A percentile compares a stretch with the other conserved stretches of the same genome.
phyloP scores from a whole-genome alignment of 2,888 invertebrate genomes.

The Gymnocheta viridis region DNA sequence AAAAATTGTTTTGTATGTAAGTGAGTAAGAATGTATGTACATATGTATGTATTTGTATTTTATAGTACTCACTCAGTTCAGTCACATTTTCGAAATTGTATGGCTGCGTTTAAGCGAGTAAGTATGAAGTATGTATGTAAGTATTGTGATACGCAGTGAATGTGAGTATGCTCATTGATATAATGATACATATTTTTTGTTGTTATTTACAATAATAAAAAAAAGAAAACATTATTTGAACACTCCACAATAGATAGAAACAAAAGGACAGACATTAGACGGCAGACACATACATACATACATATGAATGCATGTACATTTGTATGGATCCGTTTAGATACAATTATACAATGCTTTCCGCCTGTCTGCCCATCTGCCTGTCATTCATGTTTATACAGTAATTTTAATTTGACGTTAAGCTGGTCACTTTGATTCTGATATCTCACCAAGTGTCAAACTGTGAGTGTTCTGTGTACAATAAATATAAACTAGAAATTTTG shows the following conservation, averaged over 20 bases:
- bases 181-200: slow-evolving; percentile 14
- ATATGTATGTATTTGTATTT: background rate
- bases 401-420: background rate
- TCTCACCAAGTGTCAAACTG: slow-evolving; percentile 3
- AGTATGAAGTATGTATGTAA: no score
- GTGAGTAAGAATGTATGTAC: background rate
- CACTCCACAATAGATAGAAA: slow-evolving; percentile 38
- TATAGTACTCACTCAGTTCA: slow-evolving; percentile 44
- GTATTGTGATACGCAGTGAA: background rate
- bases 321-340: no score
- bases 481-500: background rate
- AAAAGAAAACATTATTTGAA: slow-evolving; percentile 17
- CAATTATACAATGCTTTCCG: background rate
- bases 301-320: no score
- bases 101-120: background rate
- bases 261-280: background rate
- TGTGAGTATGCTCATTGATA: slow-evolving; percentile 16
- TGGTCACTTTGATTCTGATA: slow-evolving; percentile 3
- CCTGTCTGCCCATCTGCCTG: background rate
- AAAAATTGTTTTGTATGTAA: background rate
- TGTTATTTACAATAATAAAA: slow-evolving; percentile 17
- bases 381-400: background rate
- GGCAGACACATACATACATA: background rate
- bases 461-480: background rate
- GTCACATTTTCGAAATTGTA: slow-evolving; percentile 44